These are phyloP conservation scores for Ranitomeya variabilis DNA, from an alignment of 2,113 vertebrate genomes.

Conservation along the genomic window DNA sequence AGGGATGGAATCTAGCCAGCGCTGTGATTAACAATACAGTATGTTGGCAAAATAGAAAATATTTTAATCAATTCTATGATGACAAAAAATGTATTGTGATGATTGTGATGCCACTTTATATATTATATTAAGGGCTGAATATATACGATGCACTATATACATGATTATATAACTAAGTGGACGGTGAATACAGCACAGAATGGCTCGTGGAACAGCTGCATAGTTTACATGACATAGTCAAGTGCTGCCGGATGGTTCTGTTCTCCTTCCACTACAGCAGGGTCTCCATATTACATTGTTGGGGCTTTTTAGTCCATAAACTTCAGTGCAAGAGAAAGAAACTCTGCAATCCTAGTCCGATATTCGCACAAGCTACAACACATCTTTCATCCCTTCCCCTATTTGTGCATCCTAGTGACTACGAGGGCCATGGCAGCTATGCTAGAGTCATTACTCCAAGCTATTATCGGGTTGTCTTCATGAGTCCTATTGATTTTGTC, in stretches of 20 bases:
- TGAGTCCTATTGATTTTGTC: background rate
- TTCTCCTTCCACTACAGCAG: background rate
- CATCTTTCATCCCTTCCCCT: background rate
- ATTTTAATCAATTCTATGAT: constrained; percentile 51
- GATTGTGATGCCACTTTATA: constrained; percentile 46
- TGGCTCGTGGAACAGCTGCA: background rate
- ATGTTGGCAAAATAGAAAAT: constrained; percentile 40
- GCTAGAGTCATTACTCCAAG: background rate
- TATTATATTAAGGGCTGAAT: background rate
- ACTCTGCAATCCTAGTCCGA: background rate
- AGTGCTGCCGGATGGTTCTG: background rate
- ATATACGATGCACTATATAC: background rate
- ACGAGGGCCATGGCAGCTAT: background rate
- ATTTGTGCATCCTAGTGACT: background rate
- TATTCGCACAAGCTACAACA: background rate
- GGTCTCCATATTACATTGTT: background rate
- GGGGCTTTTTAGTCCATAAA: background rate
- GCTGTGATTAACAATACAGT: constrained; percentile 54
- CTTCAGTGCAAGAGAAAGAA: background rate
- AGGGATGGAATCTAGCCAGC: constrained; percentile 57
- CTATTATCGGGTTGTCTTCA: background rate
- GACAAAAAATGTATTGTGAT: constrained; percentile 46
- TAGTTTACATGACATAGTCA: background rate
- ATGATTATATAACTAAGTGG: background rate
- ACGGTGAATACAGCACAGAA: background rate